phyloP scores from a whole-genome alignment of 1,140 invertebrate genomes.

The Bombus waltoni region DNA sequence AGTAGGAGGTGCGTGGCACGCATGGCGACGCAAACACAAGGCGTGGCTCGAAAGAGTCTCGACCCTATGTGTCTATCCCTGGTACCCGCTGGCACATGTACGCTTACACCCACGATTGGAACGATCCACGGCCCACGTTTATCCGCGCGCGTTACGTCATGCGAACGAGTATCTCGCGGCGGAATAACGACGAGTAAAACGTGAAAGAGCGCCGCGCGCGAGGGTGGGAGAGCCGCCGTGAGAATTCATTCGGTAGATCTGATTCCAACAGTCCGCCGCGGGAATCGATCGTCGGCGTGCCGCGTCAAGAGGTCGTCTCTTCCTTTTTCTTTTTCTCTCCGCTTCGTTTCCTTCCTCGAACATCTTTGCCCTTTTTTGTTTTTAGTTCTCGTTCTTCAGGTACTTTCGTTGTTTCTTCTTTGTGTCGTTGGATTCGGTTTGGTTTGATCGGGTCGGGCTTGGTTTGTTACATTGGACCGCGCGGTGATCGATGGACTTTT shows the following conservation, averaged over 20 bases:
- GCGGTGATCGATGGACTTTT: neutral
- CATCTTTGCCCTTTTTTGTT: too few species aligned
- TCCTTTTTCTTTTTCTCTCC: too few species aligned
- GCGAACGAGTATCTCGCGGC: conserved; percentile 50
- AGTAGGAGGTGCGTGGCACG: conserved; percentile 81
- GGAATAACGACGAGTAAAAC: conserved; percentile 36
- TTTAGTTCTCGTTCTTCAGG: neutral
- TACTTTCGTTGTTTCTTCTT: neutral
- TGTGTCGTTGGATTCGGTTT: neutral
- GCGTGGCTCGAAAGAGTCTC: conserved; percentile 78
- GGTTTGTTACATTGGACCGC: neutral
- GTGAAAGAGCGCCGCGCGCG: conserved; percentile 33
- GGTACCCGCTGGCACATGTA: conserved; percentile 39
- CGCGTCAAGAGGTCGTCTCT: neutral
- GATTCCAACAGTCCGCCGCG: conserved; percentile 27
- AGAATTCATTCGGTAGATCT: conserved; percentile 15
- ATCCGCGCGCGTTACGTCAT: conserved; percentile 62
- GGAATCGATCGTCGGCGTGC: conserved; percentile 21
- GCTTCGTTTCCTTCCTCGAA: neutral
- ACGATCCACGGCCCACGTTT: conserved; percentile 39
- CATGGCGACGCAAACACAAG: conserved; percentile 81
- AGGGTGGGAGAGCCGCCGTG: conserved; percentile 26
- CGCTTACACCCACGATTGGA: conserved; percentile 21
- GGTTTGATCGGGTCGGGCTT: neutral
- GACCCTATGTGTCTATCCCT: conserved; percentile 54